Evolutionary conservation across 2,113 vertebrate species (phyloP).

Genomic region (Oenanthe oenanthe): DNA sequence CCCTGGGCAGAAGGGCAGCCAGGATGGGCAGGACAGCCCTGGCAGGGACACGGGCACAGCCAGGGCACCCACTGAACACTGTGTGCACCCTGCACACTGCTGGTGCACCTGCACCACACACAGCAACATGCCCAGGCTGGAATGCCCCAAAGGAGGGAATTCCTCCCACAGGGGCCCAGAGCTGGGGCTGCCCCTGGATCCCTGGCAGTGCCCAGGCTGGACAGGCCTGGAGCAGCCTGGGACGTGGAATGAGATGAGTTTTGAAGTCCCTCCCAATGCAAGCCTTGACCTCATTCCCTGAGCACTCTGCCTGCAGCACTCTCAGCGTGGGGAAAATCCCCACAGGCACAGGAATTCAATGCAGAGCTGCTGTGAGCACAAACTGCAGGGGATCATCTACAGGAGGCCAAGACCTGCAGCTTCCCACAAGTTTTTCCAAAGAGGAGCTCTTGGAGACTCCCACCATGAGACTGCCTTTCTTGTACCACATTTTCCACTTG

Average conservation of each 20-base stretch:
- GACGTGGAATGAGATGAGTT: fast-evolving
- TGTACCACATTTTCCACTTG: neutral
- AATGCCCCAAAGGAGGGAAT: neutral
- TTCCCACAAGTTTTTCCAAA: neutral
- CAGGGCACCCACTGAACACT: neutral
- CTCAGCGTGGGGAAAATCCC: fast-evolving
- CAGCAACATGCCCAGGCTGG: fast-evolving
- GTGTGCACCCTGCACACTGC: too few relatives aligned
- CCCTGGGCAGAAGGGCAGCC: neutral
- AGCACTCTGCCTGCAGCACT: neutral
- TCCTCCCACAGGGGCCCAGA: neutral
- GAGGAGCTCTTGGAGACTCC: neutral
- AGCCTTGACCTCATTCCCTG: neutral
- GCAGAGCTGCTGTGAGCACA: fast-evolving
- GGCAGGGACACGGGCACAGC: neutral
- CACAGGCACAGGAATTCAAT: fast-evolving
- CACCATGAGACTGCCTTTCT: neutral
- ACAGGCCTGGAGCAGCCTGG: neutral
- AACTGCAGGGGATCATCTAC: fast-evolving
- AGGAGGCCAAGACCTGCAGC: neutral
- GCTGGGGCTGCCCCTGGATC: neutral
- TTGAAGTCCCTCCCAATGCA: neutral
- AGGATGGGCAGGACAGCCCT: neutral
- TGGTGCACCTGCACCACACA: fast-evolving
- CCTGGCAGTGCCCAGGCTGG: fast-evolving